phyloP scores from a whole-genome alignment of 2,113 vertebrate genomes.

The Catharus bicknelli region DNA sequence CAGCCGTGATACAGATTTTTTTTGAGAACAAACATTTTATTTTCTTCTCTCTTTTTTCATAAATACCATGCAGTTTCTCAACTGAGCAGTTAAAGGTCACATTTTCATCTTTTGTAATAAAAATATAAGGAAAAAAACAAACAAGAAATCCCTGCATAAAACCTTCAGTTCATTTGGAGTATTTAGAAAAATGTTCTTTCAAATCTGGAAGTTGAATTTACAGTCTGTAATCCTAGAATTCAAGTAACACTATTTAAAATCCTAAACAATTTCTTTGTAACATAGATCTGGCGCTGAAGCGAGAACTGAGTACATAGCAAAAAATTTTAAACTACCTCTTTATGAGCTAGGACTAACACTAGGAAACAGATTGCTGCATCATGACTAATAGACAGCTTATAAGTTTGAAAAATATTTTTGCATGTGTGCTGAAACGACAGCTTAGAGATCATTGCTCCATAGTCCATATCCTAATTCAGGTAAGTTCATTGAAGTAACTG shows the following conservation, averaged over 20 bases:
- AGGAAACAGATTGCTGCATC: background rate
- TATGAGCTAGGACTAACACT: background rate
- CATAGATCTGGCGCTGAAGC: background rate
- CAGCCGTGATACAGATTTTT: background rate
- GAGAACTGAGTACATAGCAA: background rate
- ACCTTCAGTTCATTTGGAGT: background rate
- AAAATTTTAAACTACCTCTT: background rate
- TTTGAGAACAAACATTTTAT: background rate
- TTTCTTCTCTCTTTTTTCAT: background rate
- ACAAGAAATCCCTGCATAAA: background rate
- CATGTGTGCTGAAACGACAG: background rate
- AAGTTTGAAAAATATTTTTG: background rate
- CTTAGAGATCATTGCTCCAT: background rate
- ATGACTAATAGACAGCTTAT: background rate
- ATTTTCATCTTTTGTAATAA: background rate
- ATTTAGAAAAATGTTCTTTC: background rate
- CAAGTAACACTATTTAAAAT: background rate
- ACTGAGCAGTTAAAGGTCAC: background rate
- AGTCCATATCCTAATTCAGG: background rate
- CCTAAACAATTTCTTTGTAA: background rate
- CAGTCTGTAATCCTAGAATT: background rate
- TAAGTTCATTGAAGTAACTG: background rate
- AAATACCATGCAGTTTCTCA: background rate
- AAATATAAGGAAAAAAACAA: background rate
- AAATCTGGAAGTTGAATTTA: background rate